A percentile compares a stretch with the other conserved stretches of the same genome.
Evolutionary conservation across 2,113 vertebrate species (phyloP).

Genomic region (Oxyura jamaicensis): DNA sequence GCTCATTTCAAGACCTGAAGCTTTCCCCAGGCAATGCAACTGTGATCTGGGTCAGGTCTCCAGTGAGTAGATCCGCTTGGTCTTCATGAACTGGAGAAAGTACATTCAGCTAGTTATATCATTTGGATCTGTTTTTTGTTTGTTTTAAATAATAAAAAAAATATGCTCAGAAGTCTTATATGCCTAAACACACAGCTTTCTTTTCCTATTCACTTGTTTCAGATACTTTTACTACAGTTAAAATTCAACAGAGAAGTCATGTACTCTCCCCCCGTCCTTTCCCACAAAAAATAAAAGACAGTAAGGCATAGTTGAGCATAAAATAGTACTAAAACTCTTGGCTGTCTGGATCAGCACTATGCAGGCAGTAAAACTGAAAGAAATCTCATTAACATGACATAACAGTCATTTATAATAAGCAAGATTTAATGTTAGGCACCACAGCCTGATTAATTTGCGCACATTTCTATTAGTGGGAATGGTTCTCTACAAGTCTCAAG

Average conservation of each 20-base stretch:
- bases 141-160: neutral
- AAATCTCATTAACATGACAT: slow-evolving; percentile 22
- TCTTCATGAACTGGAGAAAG: neutral
- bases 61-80: neutral
- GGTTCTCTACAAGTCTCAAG: neutral
- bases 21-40: neutral
- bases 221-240: neutral
- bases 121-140: neutral
- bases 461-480: neutral
- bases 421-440: slow-evolving; percentile 18
- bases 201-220: neutral
- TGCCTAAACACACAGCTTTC: neutral
- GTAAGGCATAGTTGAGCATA: neutral
- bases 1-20: neutral
- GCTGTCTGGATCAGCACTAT: neutral
- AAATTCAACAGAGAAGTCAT: neutral
- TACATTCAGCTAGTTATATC: neutral
- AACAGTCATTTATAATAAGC: slow-evolving; percentile 31
- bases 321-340: neutral
- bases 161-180: neutral
- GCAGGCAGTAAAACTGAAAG: slow-evolving; percentile 8
- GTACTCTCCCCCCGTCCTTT: neutral
- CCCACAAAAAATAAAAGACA: neutral
- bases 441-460: slow-evolving; percentile 14
- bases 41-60: slow-evolving; percentile 4